A percentile compares a stretch with the other conserved stretches of the same genome.
These are phyloP conservation scores for Cataglyphis livida DNA, from an alignment of 2,888 invertebrate species.

Conservation along the genomic window DNA sequence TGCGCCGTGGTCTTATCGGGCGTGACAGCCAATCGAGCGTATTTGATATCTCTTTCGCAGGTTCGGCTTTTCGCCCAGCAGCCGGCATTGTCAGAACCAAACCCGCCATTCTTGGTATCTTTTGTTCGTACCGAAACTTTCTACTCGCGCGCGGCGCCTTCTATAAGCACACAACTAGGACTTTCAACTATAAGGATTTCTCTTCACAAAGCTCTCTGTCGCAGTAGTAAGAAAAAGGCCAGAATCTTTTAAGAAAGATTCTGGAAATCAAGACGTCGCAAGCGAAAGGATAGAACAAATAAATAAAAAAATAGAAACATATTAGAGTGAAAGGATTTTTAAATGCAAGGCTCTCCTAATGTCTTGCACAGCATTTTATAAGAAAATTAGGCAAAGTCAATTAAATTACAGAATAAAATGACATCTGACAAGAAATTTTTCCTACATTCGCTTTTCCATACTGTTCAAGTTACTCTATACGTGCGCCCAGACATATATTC, in stretches of 20 bases:
- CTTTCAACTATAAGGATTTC: constrained; percentile 20
- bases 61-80: constrained; percentile 57
- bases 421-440: background rate
- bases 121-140: constrained; percentile 65
- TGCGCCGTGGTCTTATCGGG: constrained; percentile 69
- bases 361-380: background rate
- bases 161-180: constrained; percentile 30
- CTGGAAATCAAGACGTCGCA: background rate
- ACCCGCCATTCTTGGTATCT: constrained; percentile 63
- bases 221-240: background rate
- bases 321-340: background rate
- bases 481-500: background rate
- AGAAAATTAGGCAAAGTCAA: background rate
- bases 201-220: background rate
- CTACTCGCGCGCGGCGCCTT: constrained; percentile 3
- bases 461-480: background rate
- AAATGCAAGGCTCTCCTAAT: background rate
- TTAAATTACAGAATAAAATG: background rate
- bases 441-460: background rate
- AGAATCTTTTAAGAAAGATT: background rate
- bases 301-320: background rate
- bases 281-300: background rate
- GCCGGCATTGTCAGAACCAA: constrained; percentile 63
- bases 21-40: constrained; percentile 69
- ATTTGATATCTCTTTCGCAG: constrained; percentile 71